phyloP scores from a whole-genome alignment of 2,888 invertebrate species.

The Melipona bicolor region DNA sequence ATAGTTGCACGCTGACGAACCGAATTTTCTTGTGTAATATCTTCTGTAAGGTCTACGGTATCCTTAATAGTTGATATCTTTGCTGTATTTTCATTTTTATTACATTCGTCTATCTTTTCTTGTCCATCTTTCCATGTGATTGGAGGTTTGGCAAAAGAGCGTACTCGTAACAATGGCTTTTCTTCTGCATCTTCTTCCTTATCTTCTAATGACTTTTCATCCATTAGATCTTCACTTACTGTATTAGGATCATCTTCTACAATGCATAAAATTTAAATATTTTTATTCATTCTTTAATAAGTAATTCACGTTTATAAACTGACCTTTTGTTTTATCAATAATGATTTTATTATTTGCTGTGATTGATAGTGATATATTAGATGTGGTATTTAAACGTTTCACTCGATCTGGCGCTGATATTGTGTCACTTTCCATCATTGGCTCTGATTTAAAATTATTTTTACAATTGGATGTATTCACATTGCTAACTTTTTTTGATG shows the following conservation, averaged over 20 bases:
- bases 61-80: constrained; percentile 12
- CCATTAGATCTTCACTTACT: constrained; percentile 17
- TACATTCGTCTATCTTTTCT: constrained; percentile 38
- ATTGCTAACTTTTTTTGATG: not conserved
- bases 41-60: constrained; percentile 60
- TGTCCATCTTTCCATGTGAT: constrained; percentile 75
- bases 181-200: constrained; percentile 15
- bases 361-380: not conserved
- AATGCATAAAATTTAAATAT: constrained; percentile 50
- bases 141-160: constrained; percentile 79
- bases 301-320: constrained; percentile 43
- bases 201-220: constrained; percentile 21
- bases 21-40: constrained; percentile 17
- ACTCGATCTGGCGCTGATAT: not conserved
- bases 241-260: constrained; percentile 45
- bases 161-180: constrained; percentile 73
- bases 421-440: constrained; percentile 5
- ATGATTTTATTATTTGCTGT: constrained; percentile 3
- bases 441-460: not conserved
- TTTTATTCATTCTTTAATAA: constrained; percentile 25
- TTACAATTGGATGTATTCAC: not conserved
- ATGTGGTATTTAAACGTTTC: not conserved
- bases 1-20: constrained; percentile 3
- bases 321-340: constrained; percentile 43
- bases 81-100: not conserved